A percentile compares a stretch with the other conserved stretches of the same genome.
Conservation (phyloP, 2,888 invertebrate genomes). For the Portevinia maculata region DNA sequence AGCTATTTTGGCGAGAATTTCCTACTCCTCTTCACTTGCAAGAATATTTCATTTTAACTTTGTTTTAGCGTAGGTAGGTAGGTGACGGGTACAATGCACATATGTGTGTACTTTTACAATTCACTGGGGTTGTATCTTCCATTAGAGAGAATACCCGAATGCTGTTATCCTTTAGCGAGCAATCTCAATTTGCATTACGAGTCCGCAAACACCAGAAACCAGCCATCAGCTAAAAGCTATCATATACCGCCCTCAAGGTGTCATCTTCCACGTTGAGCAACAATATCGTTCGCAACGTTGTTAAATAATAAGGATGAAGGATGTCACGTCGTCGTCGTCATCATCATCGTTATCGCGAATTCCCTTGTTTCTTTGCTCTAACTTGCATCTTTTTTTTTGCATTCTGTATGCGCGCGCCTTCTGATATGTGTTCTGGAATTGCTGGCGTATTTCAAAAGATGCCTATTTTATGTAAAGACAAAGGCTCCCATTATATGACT, state of each 20-base stretch:
- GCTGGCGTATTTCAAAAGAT: conserved; percentile 5
- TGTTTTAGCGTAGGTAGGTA: conserved; percentile 24
- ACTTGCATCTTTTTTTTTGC: conserved; percentile 49
- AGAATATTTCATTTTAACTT: conserved; percentile 56
- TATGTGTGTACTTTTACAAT: conserved; percentile 1
- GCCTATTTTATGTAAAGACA: conserved; percentile 1
- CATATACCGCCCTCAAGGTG: conserved; percentile 10
- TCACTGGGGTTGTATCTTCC: conserved; percentile 12
- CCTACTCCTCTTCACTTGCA: neutral
- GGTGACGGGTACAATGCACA: neutral
- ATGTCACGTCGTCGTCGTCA: conserved; percentile 59
- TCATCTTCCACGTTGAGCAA: conserved; percentile 39
- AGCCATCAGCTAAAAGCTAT: conserved; percentile 26
- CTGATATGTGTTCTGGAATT: conserved; percentile 33
- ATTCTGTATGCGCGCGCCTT: conserved; percentile 26
- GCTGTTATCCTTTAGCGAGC: conserved; percentile 61
- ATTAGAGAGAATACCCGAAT: conserved; percentile 40
- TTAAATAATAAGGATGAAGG: conserved; percentile 69
- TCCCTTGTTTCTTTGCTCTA: conserved; percentile 17
- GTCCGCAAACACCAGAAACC: conserved; percentile 51
- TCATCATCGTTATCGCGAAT: conserved; percentile 19
- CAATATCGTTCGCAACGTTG: conserved; percentile 68
- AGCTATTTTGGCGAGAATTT: conserved; percentile 41
- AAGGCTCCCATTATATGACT: conserved; percentile 31
- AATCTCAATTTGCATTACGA: conserved; percentile 68